Evolutionary conservation across 2,797 vertebrate genomes (phyloP), one percentile per base, ranked within the genome.

Genomic region (Lophura swinhoii): DNA sequence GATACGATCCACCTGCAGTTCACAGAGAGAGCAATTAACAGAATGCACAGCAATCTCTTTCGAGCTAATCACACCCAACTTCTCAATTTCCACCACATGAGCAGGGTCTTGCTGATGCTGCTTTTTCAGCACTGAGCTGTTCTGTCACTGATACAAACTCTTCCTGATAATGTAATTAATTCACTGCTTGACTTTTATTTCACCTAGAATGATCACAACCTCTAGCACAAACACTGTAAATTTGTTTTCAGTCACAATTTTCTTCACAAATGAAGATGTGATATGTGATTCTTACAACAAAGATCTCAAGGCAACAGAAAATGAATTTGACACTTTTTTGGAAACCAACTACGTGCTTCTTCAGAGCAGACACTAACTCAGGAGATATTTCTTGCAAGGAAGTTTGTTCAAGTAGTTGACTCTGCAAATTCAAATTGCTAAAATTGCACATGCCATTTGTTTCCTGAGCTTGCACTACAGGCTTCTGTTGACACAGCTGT

Each of bases 21-120:
- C 59, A 83, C 69, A 74, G 22, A 84, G 22, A 85, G 18, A 18
- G 53, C 49, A 92, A 87, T 67, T 91, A 86, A 93, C 62, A 89
- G 37, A 89, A 95, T 59, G 35, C 29, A 72, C 37, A 59, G 55
- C 10, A 77, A 85, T 83, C 58, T 94, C 73, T 74, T 77, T 62
- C 35, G 14, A 71, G 55, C 28, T 91, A 92, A 87, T 93, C 67
- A 91, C 37, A 85, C 60, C 8, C 70, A 92, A 2, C 14, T 84
- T 75, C 70, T 72, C 67, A 63, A 59, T 86, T 91, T 91, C 59
- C 59, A 88, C 64, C 62, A 51, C 63, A 84, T 43, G 46, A 87
- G 69, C 23, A 85, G 46, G 67, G 59, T 76, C 80, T 75, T 4
- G 11, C 69, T 84, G 87, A 89, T 0, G 0, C 67, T 0, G 0